phyloP scores from a whole-genome alignment of 2,888 invertebrate species.

The Eutolmus rufibarbis region DNA sequence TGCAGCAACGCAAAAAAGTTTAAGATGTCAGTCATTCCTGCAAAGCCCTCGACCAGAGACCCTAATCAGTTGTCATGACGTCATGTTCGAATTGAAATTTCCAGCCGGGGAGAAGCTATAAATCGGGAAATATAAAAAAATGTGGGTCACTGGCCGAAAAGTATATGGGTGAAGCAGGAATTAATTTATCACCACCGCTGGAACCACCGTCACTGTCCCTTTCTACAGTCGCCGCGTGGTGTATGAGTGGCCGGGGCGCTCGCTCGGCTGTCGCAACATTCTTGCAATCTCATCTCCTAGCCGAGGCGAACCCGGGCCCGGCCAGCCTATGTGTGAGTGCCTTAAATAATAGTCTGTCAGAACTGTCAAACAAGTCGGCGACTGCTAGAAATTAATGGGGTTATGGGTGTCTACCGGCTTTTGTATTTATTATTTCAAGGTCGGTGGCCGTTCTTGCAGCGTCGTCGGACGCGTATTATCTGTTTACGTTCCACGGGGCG shows the following conservation, averaged over 20 bases:
- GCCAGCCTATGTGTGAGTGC: constrained; percentile 47
- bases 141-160: constrained; percentile 34
- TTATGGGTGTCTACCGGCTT: constrained; percentile 51
- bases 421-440: constrained; percentile 47
- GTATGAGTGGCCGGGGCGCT: not conserved
- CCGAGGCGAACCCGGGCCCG: constrained; percentile 33
- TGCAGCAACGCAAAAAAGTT: not conserved
- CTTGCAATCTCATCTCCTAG: constrained; percentile 42
- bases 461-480: not conserved
- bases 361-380: constrained; percentile 64
- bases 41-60: not conserved
- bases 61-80: not conserved
- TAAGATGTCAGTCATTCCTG: not conserved
- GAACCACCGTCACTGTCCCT: constrained; percentile 22
- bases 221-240: constrained; percentile 3
- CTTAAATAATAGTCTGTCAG: constrained; percentile 64
- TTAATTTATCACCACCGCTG: constrained; percentile 38
- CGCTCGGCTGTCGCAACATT: constrained; percentile 16
- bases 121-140: constrained; percentile 9
- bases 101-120: constrained; percentile 3
- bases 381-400: constrained; percentile 62
- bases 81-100: constrained; percentile 20
- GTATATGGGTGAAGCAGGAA: constrained; percentile 31
- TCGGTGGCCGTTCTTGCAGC: constrained; percentile 41
- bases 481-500: constrained; percentile 7